A percentile compares a stretch with the other conserved stretches of the same genome.
Conservation (phyloP, 2,888 invertebrate species). For the Ceratothoa steindachneri region DNA sequence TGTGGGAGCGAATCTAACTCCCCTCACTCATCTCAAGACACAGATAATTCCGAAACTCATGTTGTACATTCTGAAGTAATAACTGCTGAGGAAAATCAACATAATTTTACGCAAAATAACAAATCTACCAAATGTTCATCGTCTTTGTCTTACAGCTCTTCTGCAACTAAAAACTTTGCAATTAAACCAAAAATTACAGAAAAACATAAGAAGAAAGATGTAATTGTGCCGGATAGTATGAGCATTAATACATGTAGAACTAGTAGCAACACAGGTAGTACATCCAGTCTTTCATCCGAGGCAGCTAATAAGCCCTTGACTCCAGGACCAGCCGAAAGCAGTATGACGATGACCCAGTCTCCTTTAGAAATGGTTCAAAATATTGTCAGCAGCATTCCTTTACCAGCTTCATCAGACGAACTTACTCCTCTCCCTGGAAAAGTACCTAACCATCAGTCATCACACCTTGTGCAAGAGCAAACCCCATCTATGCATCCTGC, state of each 20-base stretch:
- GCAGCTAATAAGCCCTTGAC: constrained; percentile 41
- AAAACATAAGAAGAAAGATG: not conserved
- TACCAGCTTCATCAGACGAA: constrained; percentile 30
- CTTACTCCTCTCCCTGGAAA: not conserved
- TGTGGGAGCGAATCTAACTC: not conserved
- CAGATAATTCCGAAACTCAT: not conserved
- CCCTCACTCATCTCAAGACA: not conserved
- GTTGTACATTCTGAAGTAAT: not conserved
- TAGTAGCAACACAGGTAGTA: constrained; percentile 1
- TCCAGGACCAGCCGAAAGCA: constrained; percentile 34
- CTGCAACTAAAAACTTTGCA: not conserved
- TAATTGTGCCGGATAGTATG: not conserved
- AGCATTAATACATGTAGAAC: not conserved
- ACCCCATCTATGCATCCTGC: constrained; percentile 10
- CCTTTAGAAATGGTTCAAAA: constrained; percentile 47
- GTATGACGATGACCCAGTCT: constrained; percentile 36
- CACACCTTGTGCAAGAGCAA: constrained; percentile 11
- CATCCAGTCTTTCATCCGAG: constrained; percentile 2
- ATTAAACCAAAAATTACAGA: not conserved
- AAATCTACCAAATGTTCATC: not conserved
- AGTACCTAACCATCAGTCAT: not conserved
- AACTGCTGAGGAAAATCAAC: not conserved
- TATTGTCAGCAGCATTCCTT: constrained; percentile 46
- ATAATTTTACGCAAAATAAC: not conserved
- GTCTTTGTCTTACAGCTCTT: not conserved